Conservation (phyloP, 2,797 vertebrate species). For the Brachymystax lenok region DNA sequence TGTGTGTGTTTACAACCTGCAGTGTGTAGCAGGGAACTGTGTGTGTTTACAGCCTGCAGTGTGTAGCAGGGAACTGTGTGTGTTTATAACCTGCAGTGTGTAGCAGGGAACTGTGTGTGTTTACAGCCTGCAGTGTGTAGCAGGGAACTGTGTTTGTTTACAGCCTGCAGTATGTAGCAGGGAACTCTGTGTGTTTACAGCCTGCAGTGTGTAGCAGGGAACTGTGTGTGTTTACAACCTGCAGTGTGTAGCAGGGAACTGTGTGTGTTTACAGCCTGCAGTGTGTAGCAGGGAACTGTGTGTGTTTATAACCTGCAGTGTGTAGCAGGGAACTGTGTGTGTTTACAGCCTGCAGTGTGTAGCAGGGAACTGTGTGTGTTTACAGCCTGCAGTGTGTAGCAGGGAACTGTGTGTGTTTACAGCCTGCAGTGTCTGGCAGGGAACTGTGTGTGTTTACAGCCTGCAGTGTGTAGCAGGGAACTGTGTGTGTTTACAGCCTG, state of each 20-base stretch:
- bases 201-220: constrained; percentile 86
- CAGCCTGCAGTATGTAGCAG: no score
- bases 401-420: constrained; percentile 24
- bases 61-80: no score
- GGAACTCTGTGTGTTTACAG: constrained; percentile 61
- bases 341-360: background rate
- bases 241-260: background rate
- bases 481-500: background rate
- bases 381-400: no score
- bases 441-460: constrained; percentile 83
- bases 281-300: no score
- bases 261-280: background rate
- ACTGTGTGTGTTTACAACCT: constrained; percentile 83
- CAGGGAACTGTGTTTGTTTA: no score
- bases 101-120: background rate
- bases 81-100: background rate
- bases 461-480: background rate
- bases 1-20: constrained; percentile 81
- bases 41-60: background rate
- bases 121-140: no score
- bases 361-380: no score
- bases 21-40: background rate
- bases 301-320: background rate
- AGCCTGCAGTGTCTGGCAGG: constrained; percentile 90
- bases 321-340: background rate